phyloP scores from a whole-genome alignment of 1,140 invertebrate species.

The Ceratina calcarata region DNA sequence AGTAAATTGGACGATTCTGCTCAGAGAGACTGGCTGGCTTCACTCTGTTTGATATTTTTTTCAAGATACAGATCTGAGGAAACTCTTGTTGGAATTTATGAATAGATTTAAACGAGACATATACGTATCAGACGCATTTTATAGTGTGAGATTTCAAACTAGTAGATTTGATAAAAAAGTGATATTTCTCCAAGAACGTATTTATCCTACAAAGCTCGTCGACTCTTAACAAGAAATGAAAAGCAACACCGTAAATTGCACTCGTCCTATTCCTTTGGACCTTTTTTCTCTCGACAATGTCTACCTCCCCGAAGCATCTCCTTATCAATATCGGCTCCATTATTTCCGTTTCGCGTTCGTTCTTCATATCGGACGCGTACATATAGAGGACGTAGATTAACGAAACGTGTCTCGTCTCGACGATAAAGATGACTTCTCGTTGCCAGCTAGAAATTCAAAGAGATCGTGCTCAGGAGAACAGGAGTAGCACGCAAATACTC shows the following conservation, averaged over 20 bases:
- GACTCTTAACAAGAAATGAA: background rate
- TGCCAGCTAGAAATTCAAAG: background rate
- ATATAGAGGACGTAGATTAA: background rate
- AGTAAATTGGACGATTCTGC: conserved; percentile 1
- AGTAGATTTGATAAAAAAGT: no score
- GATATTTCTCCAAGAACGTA: no score
- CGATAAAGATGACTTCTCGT: conserved; percentile 21
- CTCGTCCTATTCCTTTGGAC: background rate
- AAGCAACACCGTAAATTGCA: background rate
- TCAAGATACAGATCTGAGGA: background rate
- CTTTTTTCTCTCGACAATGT: background rate
- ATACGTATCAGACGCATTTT: background rate
- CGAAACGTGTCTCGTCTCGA: background rate
- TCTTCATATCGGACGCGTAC: background rate
- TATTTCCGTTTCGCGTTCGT: conserved; percentile 9
- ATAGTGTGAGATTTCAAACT: no score
- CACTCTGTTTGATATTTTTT: background rate
- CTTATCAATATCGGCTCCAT: conserved; percentile 1
- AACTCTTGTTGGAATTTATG: background rate
- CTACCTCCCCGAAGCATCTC: no score
- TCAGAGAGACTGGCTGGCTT: background rate
- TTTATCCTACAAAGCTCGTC: no score
- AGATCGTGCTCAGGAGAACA: background rate
- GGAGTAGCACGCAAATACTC: background rate
- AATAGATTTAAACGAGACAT: background rate